Evolutionary conservation across 2,888 invertebrate species (phyloP), one percentile per base, ranked within the genome.

Genomic region (Autographa pulchrina): DNA sequence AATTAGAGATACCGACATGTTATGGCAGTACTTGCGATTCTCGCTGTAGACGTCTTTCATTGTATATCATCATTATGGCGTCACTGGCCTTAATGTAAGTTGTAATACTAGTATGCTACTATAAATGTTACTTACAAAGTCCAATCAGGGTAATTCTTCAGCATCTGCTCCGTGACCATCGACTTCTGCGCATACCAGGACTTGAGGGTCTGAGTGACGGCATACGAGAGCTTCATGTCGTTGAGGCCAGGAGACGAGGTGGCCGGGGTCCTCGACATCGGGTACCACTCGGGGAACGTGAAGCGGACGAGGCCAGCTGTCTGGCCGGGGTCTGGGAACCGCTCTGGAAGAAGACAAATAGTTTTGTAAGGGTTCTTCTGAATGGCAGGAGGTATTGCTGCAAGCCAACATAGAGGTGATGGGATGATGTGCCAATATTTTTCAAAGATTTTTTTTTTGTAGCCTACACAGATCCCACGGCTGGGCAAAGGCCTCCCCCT

Each of bases 321-420:
- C 74, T 94, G 93, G 0, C 89, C 89, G 0, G 93, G 93, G 38
- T 90, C 78, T 0, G 88, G 75, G 41, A 93, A 94, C 58, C 43
- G 88, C 75, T 89, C 94, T 94, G 87, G 0, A 83, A 87, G 56
- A 56, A 60, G 11, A 38, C 11, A 43, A 2, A 56, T 20, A 16
- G 5, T 54, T 18, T 54, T 20, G 11, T 18, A 7, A 16, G 16
- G 11, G 11, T 38, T 1, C 41, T 4, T 43, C 16, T 16, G 14
- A 16, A 16, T 16, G 6, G 14, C 41, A 43, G 5, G 41, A 14
- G 41, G 14, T 14, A 43, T 43, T 14, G 41, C 9, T 1, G 35
- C 35, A 8, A 9, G 35, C 32, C 7, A 3, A 32, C 5, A 32
- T 32, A 7, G 32, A 32, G 32, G 3, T 32, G 32, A 32, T n/a